These are phyloP conservation scores for Pyrrhosoma nymphula DNA, from an alignment of 2,888 invertebrate species.

Conservation along the genomic window DNA sequence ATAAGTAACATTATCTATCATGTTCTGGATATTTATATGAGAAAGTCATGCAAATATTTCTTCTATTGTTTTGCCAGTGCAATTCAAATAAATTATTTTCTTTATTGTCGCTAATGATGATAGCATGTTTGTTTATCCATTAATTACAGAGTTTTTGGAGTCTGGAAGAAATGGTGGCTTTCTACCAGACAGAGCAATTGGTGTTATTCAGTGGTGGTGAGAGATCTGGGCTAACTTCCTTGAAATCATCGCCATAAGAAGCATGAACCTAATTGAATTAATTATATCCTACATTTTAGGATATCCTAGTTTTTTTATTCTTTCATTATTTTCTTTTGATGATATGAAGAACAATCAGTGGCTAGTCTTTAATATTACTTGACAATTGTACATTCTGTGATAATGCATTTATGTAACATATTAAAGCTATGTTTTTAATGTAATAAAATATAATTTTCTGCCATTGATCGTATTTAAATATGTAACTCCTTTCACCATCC, in stretches of 20 bases:
- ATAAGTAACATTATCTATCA: too few relatives aligned
- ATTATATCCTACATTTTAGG: neutral
- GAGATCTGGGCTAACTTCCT: slow-evolving; percentile 55
- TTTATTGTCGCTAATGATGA: neutral
- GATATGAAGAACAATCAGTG: neutral
- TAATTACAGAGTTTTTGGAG: slow-evolving; percentile 74
- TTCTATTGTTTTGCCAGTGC: too few relatives aligned
- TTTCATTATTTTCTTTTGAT: slow-evolving; percentile 29
- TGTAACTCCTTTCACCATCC: neutral
- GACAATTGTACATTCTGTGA: slow-evolving; percentile 62
- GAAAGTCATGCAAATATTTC: too few relatives aligned
- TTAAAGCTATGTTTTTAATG: neutral
- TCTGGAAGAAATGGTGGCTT: slow-evolving; percentile 76
- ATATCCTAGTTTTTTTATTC: slow-evolving; percentile 3
- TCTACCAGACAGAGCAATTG: slow-evolving; percentile 76
- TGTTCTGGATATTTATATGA: too few relatives aligned
- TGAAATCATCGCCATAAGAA: slow-evolving; percentile 50
- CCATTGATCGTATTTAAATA: neutral
- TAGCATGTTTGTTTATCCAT: neutral
- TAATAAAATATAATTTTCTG: neutral
- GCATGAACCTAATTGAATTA: neutral
- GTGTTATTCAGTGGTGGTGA: slow-evolving; percentile 75
- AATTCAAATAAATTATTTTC: too few relatives aligned
- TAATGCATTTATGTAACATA: slow-evolving; percentile 60
- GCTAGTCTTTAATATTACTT: slow-evolving; percentile 25